Evolutionary conservation across 2,113 vertebrate species (phyloP).

Genomic region (Elachura formosa): DNA sequence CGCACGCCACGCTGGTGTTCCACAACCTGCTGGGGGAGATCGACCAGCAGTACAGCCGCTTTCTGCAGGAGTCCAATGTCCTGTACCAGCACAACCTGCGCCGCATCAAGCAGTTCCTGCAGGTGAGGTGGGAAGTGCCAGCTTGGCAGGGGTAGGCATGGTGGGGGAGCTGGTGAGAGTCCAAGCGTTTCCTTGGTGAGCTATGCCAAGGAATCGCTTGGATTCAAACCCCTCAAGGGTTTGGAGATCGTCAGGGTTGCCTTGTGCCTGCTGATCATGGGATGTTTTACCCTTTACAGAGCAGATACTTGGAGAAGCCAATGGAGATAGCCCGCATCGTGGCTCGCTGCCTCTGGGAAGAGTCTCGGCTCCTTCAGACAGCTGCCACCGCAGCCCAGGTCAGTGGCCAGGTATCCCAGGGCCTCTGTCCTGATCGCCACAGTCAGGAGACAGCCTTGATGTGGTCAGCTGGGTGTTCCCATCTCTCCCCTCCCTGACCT

Average conservation of each 20-base stretch:
- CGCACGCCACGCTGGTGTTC: conserved; percentile 94
- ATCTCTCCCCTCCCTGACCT: not conserved
- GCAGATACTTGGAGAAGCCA: conserved; percentile 95
- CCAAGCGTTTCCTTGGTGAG: accelerated
- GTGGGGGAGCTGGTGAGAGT: not conserved
- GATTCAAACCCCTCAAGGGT: not conserved
- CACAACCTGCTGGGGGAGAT: conserved; percentile 98
- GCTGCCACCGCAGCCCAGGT: conserved; percentile 92
- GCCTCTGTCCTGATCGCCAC: not conserved
- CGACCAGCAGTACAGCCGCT: conserved; percentile 98
- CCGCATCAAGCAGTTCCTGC: conserved; percentile 96
- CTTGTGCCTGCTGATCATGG: not conserved
- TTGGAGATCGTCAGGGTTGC: accelerated
- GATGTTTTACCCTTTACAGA: conserved; percentile 61
- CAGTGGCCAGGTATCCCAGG: not conserved
- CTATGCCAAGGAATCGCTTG: no score
- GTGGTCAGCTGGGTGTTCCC: not conserved
- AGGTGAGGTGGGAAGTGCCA: conserved; percentile 57
- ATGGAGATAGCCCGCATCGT: conserved; percentile 98
- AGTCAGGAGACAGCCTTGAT: not conserved
- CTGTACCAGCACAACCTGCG: conserved; percentile 97
- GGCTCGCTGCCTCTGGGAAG: conserved; percentile 95
- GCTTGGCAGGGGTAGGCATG: not conserved
- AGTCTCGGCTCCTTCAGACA: conserved; percentile 88
- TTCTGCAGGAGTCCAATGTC: conserved; percentile 96